Conservation (phyloP, 2,888 invertebrate species). For the Brachypalpus laphriformis region DNA sequence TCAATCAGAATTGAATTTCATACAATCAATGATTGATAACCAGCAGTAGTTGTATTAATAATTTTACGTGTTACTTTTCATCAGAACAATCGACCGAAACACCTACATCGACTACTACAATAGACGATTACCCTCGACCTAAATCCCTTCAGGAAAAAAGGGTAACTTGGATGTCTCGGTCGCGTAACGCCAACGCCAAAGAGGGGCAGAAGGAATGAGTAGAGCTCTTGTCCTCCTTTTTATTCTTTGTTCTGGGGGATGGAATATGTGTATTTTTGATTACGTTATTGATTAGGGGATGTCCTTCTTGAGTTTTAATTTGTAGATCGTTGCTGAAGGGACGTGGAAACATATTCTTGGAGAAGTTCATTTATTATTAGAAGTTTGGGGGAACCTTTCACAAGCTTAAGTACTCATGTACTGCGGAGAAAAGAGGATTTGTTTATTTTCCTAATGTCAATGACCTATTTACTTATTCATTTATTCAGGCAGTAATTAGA, state of each 20-base stretch:
- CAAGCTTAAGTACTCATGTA: background rate
- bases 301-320: background rate
- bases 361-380: conserved; percentile 1
- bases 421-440: background rate
- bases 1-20: background rate
- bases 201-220: background rate
- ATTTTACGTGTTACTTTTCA: background rate
- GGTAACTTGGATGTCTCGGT: conserved; percentile 1
- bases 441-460: conserved; percentile 1
- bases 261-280: conserved; percentile 5
- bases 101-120: background rate
- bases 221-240: background rate
- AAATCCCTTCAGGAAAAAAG: conserved; percentile 6
- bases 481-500: background rate
- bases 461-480: background rate
- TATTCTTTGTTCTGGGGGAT: background rate
- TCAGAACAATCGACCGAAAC: background rate
- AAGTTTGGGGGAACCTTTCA: background rate
- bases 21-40: background rate
- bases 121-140: conserved; percentile 24
- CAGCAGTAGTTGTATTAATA: background rate
- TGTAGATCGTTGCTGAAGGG: background rate
- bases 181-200: conserved; percentile 2
- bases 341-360: background rate
- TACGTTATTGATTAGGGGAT: conserved; percentile 7